Conservation (phyloP, 2,888 invertebrate genomes). For the Ochropleura leucogaster region DNA sequence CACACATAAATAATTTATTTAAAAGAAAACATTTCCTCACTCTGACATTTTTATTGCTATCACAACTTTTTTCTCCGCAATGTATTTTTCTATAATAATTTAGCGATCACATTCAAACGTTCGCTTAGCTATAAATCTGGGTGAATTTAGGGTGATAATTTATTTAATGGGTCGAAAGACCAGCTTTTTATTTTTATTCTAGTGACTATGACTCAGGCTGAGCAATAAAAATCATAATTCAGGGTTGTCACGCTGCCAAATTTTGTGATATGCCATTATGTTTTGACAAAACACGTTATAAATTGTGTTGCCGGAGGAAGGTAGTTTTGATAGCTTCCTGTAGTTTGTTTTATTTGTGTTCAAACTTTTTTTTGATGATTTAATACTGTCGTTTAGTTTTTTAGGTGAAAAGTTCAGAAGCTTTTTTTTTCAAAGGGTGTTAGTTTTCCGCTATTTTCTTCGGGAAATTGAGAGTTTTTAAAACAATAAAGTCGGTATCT, state of each 20-base stretch:
- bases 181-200: conserved; percentile 62
- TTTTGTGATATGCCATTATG: conserved; percentile 61
- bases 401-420: conserved; percentile 7
- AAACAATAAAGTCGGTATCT: background rate
- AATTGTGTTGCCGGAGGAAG: conserved; percentile 61
- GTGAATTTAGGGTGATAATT: conserved; percentile 67
- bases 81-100: conserved; percentile 65
- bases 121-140: conserved; percentile 63
- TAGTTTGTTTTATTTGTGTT: conserved; percentile 52
- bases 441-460: background rate
- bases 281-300: conserved; percentile 68
- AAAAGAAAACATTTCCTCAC: conserved; percentile 61
- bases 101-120: conserved; percentile 66
- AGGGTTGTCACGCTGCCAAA: conserved; percentile 65
- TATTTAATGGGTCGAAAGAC: conserved; percentile 64
- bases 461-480: background rate
- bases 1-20: conserved; percentile 64
- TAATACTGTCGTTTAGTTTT: conserved; percentile 22
- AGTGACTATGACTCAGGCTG: conserved; percentile 49
- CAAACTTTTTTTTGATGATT: conserved; percentile 36
- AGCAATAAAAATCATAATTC: conserved; percentile 64
- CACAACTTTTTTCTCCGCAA: conserved; percentile 54
- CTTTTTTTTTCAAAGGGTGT: background rate
- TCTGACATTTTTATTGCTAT: conserved; percentile 61
- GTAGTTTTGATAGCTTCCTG: conserved; percentile 67